Conservation (phyloP, 2,113 vertebrate species). For the Oxygymnocypris stewartii region DNA sequence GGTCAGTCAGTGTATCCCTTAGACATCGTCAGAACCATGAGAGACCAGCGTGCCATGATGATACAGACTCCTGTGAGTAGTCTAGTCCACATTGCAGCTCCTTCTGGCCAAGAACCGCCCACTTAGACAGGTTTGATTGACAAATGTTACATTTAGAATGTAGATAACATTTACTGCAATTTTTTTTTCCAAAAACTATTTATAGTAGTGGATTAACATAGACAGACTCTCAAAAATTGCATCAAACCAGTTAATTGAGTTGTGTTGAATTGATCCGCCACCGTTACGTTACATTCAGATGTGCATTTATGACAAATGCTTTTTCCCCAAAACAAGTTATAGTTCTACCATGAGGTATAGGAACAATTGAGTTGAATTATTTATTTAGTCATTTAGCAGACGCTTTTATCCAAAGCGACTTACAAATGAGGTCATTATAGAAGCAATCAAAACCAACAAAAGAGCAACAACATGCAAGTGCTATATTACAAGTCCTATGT, state of each 20-base stretch:
- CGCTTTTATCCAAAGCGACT: too few species aligned
- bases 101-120: not conserved
- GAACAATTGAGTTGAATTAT: not conserved
- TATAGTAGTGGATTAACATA: not conserved
- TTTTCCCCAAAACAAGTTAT: not conserved
- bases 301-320: not conserved
- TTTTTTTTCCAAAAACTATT: not conserved
- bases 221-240: not conserved
- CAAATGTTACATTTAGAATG: not conserved
- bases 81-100: not conserved
- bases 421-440: too few species aligned
- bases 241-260: not conserved
- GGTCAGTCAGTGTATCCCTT: constrained; percentile 95
- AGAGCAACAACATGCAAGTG: too few species aligned
- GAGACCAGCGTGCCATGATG: constrained; percentile 61
- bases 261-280: not conserved
- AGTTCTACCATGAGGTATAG: not conserved
- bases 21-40: constrained; percentile 91
- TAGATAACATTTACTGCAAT: not conserved
- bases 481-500: too few species aligned
- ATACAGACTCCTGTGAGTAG: constrained; percentile 58
- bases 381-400: too few species aligned
- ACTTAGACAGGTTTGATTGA: not conserved
- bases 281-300: not conserved
- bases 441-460: too few species aligned